Evolutionary conservation across 2,113 vertebrate species (phyloP), one percentile per base, ranked within the genome.

Genomic region (Mungos mungo): DNA sequence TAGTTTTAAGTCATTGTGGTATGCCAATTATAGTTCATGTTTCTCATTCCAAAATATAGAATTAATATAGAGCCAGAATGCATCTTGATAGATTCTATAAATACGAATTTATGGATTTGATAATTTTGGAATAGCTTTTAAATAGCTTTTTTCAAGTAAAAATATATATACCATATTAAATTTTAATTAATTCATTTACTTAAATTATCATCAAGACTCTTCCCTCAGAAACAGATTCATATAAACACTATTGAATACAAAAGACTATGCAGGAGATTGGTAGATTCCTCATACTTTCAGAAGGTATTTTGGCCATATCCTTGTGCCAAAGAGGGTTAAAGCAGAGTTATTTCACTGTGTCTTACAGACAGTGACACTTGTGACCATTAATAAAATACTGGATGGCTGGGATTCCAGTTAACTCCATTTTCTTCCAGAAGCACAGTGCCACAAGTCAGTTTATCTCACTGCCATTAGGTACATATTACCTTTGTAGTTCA

Each of bases 331-430:
- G 27, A 10, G 29, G 81, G 94, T 98, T 97, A 97, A 97, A 54
- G 2, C 45, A 96, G 90, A 98, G 85, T 97, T 89, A 96, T 93
- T 31, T 86, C 52, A 71, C 41, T 83, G 23, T 50, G 96, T 47
- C 92, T 98, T 92, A 93, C 76, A 92, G 84, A 95, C 63, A 94
- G 71, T 97, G 95, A 97, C 81, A 96, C 92, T 96, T 84, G 7
- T 96, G 97, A 88, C 77, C 95, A 86, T 41, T 95, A 97, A 94
- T 97, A 96, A 96, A 98, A 97, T 96, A 82, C 63, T 97, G 98
- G 97, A 97, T 97, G 83, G 74, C 35, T 95, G 87, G 68, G 96
- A 97, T 79, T 97, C 96, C 89, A 88, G 87, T 92, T 93, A 95
- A 97, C 96, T 98, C 66, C 66, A 81, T 92, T 98, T 97, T 86